Conservation (phyloP, 2,113 vertebrate species). For the Gallinago paraguaiae region DNA sequence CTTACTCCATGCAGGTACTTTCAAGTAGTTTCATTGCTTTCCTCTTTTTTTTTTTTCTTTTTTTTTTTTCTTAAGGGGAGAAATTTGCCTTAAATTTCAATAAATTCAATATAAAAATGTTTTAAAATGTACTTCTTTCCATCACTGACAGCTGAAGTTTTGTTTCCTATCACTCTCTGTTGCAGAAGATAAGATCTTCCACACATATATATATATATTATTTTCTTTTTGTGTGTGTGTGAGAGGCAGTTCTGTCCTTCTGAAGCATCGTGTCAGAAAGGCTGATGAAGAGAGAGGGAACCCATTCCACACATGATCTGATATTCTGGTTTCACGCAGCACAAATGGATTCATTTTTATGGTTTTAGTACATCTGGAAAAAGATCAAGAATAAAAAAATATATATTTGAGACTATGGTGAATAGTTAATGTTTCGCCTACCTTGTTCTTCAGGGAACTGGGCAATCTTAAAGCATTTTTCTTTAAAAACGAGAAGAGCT, state of each 20-base stretch:
- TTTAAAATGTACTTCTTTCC: neutral
- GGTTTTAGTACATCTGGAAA: neutral
- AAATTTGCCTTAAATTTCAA: neutral
- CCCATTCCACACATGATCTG: neutral
- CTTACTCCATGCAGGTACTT: neutral
- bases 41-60: neutral
- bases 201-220: neutral
- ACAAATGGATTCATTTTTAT: neutral
- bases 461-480: neutral
- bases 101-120: neutral
- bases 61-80: neutral
- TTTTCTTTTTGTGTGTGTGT: neutral
- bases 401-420: neutral
- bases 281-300: neutral
- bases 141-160: neutral
- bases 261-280: neutral
- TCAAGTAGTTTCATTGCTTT: neutral
- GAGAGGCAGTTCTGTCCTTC: neutral
- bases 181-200: neutral
- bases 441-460: neutral
- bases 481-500: neutral
- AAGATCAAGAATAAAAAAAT: neutral
- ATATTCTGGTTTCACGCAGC: neutral
- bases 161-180: neutral
- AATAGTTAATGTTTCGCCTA: neutral